Percentiles rank a stretch among this genome's conserved stretches.
phyloP scores from a whole-genome alignment of 1,140 invertebrate species.

The Zaprionus lachaisei region DNA sequence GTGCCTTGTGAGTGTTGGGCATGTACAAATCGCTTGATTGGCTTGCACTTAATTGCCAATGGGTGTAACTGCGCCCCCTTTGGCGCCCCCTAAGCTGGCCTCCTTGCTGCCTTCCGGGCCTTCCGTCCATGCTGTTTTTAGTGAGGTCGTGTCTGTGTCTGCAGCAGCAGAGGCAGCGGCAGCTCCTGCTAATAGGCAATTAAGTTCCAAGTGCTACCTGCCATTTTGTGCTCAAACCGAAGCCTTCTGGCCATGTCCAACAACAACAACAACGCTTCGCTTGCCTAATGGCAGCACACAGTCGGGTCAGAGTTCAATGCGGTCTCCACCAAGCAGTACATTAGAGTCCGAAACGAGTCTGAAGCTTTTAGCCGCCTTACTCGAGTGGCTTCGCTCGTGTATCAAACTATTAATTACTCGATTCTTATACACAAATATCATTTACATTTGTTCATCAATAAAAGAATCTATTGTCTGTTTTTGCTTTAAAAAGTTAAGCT shows the following conservation, averaged over 20 bases:
- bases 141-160: constrained; percentile 69
- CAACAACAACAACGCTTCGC: constrained; percentile 30
- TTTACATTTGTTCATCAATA: not conserved
- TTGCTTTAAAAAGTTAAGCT: not conserved
- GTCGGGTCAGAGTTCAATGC: constrained; percentile 61
- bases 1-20: constrained; percentile 67
- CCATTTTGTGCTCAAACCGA: constrained; percentile 64
- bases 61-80: constrained; percentile 51
- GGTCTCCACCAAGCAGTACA: constrained; percentile 13
- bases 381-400: not conserved
- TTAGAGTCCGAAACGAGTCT: not conserved
- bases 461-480: not conserved
- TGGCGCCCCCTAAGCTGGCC: constrained; percentile 38
- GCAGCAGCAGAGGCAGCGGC: constrained; percentile 28
- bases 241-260: constrained; percentile 25
- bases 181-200: constrained; percentile 80
- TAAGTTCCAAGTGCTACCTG: constrained; percentile 75
- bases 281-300: constrained; percentile 52
- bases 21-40: constrained; percentile 82
- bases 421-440: not conserved
- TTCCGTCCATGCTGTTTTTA: constrained; percentile 61
- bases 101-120: constrained; percentile 14
- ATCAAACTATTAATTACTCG: not conserved
- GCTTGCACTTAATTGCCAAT: constrained; percentile 81
- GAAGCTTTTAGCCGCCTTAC: not conserved